Base-by-base conservation (phyloP, 2,113 vertebrate genomes). In the Malurus elegans region DNA sequence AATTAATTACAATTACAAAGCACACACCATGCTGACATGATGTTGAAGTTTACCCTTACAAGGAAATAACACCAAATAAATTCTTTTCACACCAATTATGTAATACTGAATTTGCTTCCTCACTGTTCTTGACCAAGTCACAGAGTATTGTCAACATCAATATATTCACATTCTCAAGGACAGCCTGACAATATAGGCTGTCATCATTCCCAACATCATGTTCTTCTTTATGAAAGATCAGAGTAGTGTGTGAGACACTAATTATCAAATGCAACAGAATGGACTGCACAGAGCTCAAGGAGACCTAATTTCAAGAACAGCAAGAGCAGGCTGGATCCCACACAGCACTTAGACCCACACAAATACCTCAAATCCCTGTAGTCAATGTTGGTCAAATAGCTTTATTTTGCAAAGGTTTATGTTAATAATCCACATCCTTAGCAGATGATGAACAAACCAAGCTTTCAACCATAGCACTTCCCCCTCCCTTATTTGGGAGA, bases 1-100 rank as follows among this genome's bases (percentile, higher is more conserved):
- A 92, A 95, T 90, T 93, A 91, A 93, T 95, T 95, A 97, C 73
- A 92, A 86, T 79, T 90, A 71, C 38, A 90, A 93, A 92, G 78
- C 31, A 91, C 54, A 66, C 57, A 65, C 87, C 86, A 45, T 47
- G 40, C 79, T 92, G 60, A 94, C 90, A 66, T 17, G 84, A 94
- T 91, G 82, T 65, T 74, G 69, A 94, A 56, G 18, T 92, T 94
- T 60, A 88, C 38, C 74, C 74, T 73, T 57, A 76, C 18, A 78
- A 90, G 64, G 89, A 94, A 83, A 88, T 48, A 74, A 92, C 76
- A 21, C 42, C 42, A 71, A 95, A 82, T 14, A 57, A 65, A 7
- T 60, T 50, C 11, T 90, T 92, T 81, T 74, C 61, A 79, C 31
- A 79, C 24, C 24, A 14, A 9, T 88, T 70, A 88, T 2, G 3